Conservation (phyloP, 2,113 vertebrate species). For the Oryctolagus cuniculus region mOryCun1.1 NC_091453.1:40295001-40295500, state of each 20-base stretch:
- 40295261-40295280: too few relatives aligned
- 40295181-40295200: neutral
- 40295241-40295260: too few relatives aligned
- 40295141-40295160: neutral
- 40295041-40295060: neutral
- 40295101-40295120: too few relatives aligned
- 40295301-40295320: too few relatives aligned
- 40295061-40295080: neutral
- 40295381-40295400: rapidly evolving
- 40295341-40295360: neutral
- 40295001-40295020: neutral
- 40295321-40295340: too few relatives aligned
- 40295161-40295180: neutral
- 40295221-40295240: too few relatives aligned
- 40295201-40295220: too few relatives aligned
- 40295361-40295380: neutral
- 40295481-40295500: neutral
- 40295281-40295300: too few relatives aligned
- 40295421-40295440: neutral
- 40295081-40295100: neutral
- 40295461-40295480: neutral
- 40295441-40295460: neutral
- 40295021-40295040: neutral
- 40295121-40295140: neutral
- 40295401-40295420: neutral